Base-by-base conservation (phyloP, 2,113 vertebrate genomes). In the Triplophysa rosa region DNA sequence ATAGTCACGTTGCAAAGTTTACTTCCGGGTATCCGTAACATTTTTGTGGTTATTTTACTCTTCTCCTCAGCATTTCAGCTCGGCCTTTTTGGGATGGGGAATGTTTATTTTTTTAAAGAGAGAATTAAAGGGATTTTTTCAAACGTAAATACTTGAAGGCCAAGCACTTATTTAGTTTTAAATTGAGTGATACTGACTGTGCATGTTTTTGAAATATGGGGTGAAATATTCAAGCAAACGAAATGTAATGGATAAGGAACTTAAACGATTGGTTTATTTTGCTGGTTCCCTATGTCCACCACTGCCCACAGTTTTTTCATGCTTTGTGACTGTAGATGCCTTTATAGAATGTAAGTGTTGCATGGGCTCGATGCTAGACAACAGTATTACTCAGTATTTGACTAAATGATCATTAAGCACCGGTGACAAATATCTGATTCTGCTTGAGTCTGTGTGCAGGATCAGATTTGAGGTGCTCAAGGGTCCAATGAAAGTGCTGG, bases 141-240 rank as follows among this genome's bases (percentile, higher is more conserved):
- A 17, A 78, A 80, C 76, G 73, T 86, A 87, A 89, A 89, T 92
- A 93, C 90, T 93, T 93, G 89, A 94, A 92, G 88, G 83, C 88
- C 79, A 88, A 92, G 90, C 91, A 87, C 87, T 90, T 92, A 88
- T 89, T 90, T 87, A 85, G 23, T 91, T 87, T 87, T 76, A 81
- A 86, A 80, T 89, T 87, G 79, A 78, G 85, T 45, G 72, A 29
- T 63, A 23, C 33, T 75, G 12, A 71, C 26, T 58, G 65, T 47
- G 26, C 26, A 37, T 86, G 86, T 87, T 90, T 84, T 84, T 90
- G 17, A 14, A 56, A 21, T 56, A 37, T 8, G 68, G 52, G 49
- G 54, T 37, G 29, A 58, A 56, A 56, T 21, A 58, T 2, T 7
- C 54, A 58, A 58, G 8, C 54, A 21, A 56, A 56, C 7, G 4